Conservation (phyloP, 2,888 invertebrate genomes). For the Patella pellucida region DNA sequence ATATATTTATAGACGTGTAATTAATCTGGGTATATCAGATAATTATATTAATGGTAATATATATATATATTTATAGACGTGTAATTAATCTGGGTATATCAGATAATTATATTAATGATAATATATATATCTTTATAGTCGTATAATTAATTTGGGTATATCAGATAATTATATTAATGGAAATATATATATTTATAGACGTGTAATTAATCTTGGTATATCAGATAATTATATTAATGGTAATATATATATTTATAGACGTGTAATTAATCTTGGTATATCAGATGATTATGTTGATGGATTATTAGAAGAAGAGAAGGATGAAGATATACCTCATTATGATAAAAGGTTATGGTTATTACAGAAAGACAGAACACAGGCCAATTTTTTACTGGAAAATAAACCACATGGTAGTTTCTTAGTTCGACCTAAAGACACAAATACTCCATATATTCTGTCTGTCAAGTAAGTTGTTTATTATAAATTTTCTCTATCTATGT, state of each 20-base stretch:
- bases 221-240: too few species aligned
- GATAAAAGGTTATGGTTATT: conserved; percentile 62
- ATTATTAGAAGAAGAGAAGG: conserved; percentile 49
- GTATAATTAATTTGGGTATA: conserved; percentile 72
- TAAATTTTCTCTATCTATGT: not conserved
- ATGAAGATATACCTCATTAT: conserved; percentile 75
- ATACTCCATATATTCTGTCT: conserved; percentile 80
- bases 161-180: too few species aligned
- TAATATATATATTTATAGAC: too few species aligned
- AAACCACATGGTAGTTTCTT: conserved; percentile 92
- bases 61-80: too few species aligned
- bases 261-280: conserved; percentile 80
- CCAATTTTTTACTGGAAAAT: conserved; percentile 81
- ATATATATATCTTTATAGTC: too few species aligned
- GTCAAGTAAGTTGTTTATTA: conserved; percentile 76
- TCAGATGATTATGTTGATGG: conserved; percentile 78
- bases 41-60: too few species aligned
- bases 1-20: too few species aligned
- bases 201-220: too few species aligned
- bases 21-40: too few species aligned
- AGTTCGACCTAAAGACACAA: conserved; percentile 77
- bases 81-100: too few species aligned
- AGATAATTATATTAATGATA: too few species aligned
- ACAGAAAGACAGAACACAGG: conserved; percentile 82
- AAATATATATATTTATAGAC: too few species aligned